These are phyloP conservation scores for Hydrozoanthus gracilis DNA, from an alignment of 92 coral and sea anemone species.

Conservation along the genomic window DNA sequence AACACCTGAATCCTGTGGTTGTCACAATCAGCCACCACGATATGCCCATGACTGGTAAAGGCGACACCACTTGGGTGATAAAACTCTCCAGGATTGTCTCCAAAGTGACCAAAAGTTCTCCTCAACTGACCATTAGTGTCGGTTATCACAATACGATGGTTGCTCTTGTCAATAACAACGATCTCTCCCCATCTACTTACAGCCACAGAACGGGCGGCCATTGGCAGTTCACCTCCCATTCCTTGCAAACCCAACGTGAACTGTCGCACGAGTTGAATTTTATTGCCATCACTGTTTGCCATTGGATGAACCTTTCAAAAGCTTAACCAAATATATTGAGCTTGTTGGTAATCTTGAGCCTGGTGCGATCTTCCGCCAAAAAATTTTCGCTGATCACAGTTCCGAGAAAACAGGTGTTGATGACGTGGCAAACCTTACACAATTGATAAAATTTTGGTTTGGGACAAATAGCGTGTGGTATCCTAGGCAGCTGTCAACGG, in stretches of 20 bases:
- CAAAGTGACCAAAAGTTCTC: neutral
- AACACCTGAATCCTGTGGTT: neutral
- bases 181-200: neutral
- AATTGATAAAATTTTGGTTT: too few relatives aligned
- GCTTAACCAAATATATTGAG: conserved; percentile 6
- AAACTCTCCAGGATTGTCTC: neutral
- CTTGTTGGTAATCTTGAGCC: neutral
- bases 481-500: too few relatives aligned
- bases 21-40: neutral
- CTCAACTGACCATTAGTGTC: neutral
- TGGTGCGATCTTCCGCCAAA: conserved; percentile 7
- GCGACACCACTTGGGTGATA: neutral
- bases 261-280: conserved; percentile 1
- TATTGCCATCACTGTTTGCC: neutral
- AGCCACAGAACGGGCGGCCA: conserved; percentile 3
- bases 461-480: too few relatives aligned
- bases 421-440: too few relatives aligned
- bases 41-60: too few relatives aligned
- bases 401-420: too few relatives aligned
- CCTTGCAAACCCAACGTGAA: conserved; percentile 4
- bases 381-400: neutral
- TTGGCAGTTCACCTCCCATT: neutral
- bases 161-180: neutral
- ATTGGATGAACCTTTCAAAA: conserved; percentile 6
- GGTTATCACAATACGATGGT: neutral